Evolutionary conservation across 1,140 invertebrate genomes (phyloP).

Genomic region (Monochamus saltuarius): DNA sequence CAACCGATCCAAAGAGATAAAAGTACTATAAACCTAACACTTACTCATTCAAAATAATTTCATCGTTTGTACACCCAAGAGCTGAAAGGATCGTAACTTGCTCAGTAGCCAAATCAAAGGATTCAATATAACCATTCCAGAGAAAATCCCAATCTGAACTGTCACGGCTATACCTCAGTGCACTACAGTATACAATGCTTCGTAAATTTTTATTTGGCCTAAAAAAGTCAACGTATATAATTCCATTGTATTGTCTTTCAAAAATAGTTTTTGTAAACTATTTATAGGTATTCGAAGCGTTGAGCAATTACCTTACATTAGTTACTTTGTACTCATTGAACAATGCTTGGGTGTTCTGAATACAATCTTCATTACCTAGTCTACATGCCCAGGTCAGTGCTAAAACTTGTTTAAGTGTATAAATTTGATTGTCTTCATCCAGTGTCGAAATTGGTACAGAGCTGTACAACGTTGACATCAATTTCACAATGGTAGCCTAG

Average conservation of each 20-base stretch:
- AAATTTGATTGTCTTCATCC: constrained; percentile 39
- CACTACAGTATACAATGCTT: constrained; percentile 60
- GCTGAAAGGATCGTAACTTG: constrained; percentile 58
- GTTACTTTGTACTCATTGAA: constrained; percentile 37
- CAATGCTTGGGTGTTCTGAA: constrained; percentile 41
- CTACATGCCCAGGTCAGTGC: constrained; percentile 58
- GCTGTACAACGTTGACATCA: constrained; percentile 22
- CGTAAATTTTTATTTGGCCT: constrained; percentile 59
- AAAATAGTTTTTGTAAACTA: neutral
- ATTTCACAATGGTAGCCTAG: constrained; percentile 18
- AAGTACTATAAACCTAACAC: no score
- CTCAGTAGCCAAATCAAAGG: constrained; percentile 55
- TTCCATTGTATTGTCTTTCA: neutral
- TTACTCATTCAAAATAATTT: constrained; percentile 51
- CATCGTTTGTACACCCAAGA: constrained; percentile 59
- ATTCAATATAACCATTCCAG: constrained; percentile 53
- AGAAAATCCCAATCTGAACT: constrained; percentile 55
- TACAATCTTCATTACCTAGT: constrained; percentile 55
- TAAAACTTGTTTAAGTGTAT: constrained; percentile 51
- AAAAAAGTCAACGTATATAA: neutral
- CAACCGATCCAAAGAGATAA: no score
- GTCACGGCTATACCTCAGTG: constrained; percentile 43
- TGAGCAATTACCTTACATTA: constrained; percentile 21
- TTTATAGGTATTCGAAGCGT: neutral
- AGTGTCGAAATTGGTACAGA: constrained; percentile 27